A percentile compares a stretch with the other conserved stretches of the same genome.
These are phyloP conservation scores for Pterostichus madidus DNA, from an alignment of 2,888 invertebrate species.

Conservation along the genomic window DNA sequence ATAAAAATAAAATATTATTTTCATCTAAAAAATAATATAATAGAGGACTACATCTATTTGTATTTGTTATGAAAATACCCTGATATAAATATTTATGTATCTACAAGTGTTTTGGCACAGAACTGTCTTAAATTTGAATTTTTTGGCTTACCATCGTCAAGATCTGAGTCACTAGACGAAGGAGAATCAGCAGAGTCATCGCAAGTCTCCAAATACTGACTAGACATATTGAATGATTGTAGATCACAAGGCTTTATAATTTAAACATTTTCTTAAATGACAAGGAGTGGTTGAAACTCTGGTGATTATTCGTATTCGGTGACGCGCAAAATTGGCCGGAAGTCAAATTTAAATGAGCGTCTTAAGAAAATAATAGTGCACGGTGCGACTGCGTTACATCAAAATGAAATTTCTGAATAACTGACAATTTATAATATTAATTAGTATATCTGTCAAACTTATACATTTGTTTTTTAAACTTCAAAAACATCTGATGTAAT, in stretches of 20 bases:
- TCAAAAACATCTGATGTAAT: slow-evolving; percentile 19
- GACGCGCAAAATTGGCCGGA: slow-evolving; percentile 52
- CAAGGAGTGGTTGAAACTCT: slow-evolving; percentile 21
- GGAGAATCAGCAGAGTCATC: not conserved
- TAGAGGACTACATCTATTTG: too few species aligned
- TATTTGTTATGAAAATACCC: not conserved
- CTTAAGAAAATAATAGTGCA: not conserved
- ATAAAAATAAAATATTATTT: slow-evolving; percentile 10
- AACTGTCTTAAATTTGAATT: not conserved
- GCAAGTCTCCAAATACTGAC: slow-evolving; percentile 24
- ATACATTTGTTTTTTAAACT: slow-evolving; percentile 39
- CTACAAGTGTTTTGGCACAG: too few species aligned
- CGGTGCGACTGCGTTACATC: not conserved
- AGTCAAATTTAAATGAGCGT: slow-evolving; percentile 7
- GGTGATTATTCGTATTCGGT: slow-evolving; percentile 37
- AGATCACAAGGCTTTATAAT: slow-evolving; percentile 6
- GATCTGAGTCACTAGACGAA: slow-evolving; percentile 50
- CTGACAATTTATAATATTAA: slow-evolving; percentile 43
- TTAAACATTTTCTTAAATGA: slow-evolving; percentile 24
- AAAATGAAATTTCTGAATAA: slow-evolving; percentile 27
- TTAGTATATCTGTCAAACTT: slow-evolving; percentile 40
- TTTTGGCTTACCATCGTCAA: slow-evolving; percentile 43
- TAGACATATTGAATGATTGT: slow-evolving; percentile 18
- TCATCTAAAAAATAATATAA: not conserved
- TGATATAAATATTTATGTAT: not conserved